Conservation (phyloP, 2,113 vertebrate species). For the Thalassarche chlororhynchos region DNA sequence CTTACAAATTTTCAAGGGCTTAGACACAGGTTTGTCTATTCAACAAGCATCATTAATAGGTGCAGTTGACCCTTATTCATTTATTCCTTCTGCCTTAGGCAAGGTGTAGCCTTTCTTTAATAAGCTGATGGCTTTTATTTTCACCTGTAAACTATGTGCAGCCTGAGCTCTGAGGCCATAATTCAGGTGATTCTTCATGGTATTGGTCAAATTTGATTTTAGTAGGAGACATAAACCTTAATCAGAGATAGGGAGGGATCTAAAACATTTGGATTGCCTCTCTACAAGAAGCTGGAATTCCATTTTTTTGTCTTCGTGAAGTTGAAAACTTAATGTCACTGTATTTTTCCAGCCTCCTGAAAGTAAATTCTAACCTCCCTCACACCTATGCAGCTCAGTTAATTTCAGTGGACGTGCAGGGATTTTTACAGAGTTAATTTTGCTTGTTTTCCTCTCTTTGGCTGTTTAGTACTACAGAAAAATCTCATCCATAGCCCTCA, state of each 20-base stretch:
- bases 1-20: not conserved
- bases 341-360: not conserved
- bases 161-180: not conserved
- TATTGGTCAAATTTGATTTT: not conserved
- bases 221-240: not conserved
- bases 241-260: not conserved
- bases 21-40: not conserved
- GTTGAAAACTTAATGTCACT: not conserved
- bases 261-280: not conserved
- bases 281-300: not conserved
- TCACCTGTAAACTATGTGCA: not conserved
- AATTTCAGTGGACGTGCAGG: not conserved
- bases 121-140: not conserved
- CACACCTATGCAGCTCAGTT: not conserved
- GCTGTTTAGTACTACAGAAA: not conserved
- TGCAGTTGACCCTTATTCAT: not conserved
- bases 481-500: not conserved
- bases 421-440: not conserved
- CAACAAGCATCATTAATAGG: not conserved
- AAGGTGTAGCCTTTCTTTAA: not conserved
- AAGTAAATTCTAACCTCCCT: not conserved
- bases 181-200: not conserved
- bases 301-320: not conserved
- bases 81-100: not conserved
- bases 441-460: not conserved